Conservation (phyloP, 2,113 vertebrate species). For the Rhynchopsitta pachyrhyncha region DNA sequence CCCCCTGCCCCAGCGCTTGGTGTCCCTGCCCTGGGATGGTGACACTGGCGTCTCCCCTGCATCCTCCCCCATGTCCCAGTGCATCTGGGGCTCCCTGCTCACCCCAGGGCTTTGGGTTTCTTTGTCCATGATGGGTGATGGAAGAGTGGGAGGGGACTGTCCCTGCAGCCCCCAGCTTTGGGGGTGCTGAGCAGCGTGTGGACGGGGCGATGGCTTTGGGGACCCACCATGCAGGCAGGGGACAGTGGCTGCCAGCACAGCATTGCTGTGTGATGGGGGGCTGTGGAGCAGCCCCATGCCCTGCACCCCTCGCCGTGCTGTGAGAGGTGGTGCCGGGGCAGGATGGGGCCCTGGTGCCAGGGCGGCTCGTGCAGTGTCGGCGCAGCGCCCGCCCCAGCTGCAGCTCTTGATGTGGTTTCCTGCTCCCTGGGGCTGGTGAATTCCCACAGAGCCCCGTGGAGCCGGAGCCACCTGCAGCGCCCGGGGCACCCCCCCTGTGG, state of each 20-base stretch:
- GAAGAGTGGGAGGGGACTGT: background rate
- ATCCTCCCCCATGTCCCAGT: background rate
- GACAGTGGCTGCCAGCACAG: background rate
- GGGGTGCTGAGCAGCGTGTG: accelerated
- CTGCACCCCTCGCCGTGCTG: background rate
- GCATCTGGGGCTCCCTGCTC: accelerated
- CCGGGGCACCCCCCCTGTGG: accelerated
- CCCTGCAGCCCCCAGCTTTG: background rate
- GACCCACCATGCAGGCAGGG: accelerated
- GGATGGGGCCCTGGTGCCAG: background rate
- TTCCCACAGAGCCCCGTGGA: background rate
- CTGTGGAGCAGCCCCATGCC: background rate
- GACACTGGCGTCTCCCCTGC: background rate
- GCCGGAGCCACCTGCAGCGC: background rate
- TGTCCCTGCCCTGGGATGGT: accelerated
- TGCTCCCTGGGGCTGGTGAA: background rate
- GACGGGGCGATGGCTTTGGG: accelerated
- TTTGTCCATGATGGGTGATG: accelerated
- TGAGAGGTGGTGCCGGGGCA: background rate
- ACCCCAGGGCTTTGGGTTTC: background rate
- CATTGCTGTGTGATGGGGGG: background rate
- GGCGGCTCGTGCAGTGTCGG: accelerated
- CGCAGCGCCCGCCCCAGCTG: background rate
- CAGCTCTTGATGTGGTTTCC: slow-evolving; percentile 21
- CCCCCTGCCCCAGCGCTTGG: too few relatives aligned